Evolutionary conservation across 2,888 invertebrate species (phyloP).

Genomic region (Cyclophora punctaria): DNA sequence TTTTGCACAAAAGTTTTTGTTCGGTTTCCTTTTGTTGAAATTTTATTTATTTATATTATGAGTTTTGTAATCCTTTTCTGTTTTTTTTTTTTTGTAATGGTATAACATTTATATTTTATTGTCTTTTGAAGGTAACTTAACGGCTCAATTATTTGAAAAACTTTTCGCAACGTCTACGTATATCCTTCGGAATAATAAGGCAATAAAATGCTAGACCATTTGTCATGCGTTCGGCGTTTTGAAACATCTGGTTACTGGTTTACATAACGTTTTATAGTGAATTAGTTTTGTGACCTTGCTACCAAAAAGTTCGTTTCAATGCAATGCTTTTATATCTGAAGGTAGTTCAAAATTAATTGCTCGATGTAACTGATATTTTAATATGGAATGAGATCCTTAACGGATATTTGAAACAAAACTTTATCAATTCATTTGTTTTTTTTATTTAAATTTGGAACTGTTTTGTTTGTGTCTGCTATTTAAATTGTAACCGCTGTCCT

Average conservation of each 20-base stretch:
- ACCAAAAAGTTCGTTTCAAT: no score
- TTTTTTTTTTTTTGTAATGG: conserved; percentile 10
- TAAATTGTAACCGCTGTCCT: no score
- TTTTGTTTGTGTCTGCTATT: no score
- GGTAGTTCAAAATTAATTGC: not conserved
- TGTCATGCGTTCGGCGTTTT: conserved; percentile 13
- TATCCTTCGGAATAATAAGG: conserved; percentile 9
- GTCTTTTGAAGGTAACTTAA: no score
- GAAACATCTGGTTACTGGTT: conserved; percentile 19
- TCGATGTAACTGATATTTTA: not conserved
- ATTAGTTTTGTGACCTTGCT: conserved; percentile 13
- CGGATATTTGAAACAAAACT: no score
- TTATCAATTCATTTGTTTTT: no score
- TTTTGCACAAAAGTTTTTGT: no score
- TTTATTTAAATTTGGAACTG: no score
- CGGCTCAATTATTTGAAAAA: no score
- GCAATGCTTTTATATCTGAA: not conserved
- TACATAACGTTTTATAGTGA: conserved; percentile 1
- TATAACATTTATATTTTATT: no score
- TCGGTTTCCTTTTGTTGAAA: conserved; percentile 2
- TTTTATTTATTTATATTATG: conserved; percentile 8
- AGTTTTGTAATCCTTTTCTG: conserved; percentile 5
- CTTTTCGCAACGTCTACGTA: not conserved
- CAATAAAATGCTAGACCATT: conserved; percentile 15
- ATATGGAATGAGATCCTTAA: no score